Evolutionary conservation across 2,797 vertebrate genomes (phyloP).

Genomic region (Bucorvus abyssinicus): DNA sequence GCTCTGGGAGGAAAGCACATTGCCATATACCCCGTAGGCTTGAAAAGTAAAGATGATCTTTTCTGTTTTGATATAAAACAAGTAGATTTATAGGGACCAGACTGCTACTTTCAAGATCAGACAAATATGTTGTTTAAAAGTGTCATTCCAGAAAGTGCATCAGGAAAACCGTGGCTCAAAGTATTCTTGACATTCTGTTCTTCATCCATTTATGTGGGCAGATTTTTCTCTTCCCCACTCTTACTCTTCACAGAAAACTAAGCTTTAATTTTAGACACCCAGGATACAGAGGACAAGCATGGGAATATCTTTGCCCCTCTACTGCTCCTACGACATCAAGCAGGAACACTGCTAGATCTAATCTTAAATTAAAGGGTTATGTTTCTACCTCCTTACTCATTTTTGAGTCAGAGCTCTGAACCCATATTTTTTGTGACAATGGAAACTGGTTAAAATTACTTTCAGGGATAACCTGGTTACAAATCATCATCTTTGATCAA

Average conservation of each 20-base stretch:
- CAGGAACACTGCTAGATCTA: neutral
- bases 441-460: neutral
- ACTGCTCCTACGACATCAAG: neutral
- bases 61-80: neutral
- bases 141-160: neutral
- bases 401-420: neutral
- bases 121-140: neutral
- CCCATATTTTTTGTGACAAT: neutral
- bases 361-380: neutral
- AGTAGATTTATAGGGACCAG: neutral
- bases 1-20: neutral
- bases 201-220: neutral
- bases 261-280: neutral
- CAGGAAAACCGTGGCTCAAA: neutral
- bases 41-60: neutral
- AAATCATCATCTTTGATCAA: neutral
- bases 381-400: neutral
- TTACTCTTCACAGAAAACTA: neutral
- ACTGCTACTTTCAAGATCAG: neutral
- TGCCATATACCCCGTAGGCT: neutral
- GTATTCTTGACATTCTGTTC: neutral
- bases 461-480: neutral
- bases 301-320: neutral
- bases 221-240: neutral
- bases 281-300: neutral